Conservation (phyloP, 2,113 vertebrate species). For the Proteles cristata region DNA sequence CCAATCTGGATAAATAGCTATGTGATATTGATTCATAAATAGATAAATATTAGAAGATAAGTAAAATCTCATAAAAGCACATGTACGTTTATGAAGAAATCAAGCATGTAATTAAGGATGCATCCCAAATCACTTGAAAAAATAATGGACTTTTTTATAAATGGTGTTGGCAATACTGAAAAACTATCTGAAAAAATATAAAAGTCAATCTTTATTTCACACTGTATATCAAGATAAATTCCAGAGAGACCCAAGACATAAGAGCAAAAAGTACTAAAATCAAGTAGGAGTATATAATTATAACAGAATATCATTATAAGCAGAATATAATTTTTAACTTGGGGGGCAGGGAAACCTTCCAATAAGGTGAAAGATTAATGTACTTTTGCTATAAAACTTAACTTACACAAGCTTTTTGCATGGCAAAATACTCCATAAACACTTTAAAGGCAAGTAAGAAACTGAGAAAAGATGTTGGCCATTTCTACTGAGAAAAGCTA, state of each 20-base stretch:
- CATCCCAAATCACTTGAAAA: conserved; percentile 20
- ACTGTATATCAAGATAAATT: not conserved
- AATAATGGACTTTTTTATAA: conserved; percentile 44
- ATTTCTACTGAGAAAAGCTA: not conserved
- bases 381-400: not conserved
- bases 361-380: not conserved
- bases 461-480: not conserved
- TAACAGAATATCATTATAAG: not conserved
- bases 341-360: not conserved
- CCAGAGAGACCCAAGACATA: not conserved
- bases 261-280: not conserved
- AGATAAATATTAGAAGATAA: not conserved
- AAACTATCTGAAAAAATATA: not conserved
- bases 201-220: not conserved
- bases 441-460: not conserved
- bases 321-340: not conserved
- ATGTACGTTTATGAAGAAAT: not conserved
- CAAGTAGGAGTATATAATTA: not conserved
- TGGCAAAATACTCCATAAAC: not conserved
- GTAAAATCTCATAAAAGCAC: conserved; percentile 9
- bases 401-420: not conserved
- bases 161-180: not conserved
- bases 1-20: not conserved
- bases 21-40: not conserved
- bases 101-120: not conserved